Evolutionary conservation across 2,797 vertebrate genomes (phyloP).

Genomic region (Neostethus bicornis): DNA sequence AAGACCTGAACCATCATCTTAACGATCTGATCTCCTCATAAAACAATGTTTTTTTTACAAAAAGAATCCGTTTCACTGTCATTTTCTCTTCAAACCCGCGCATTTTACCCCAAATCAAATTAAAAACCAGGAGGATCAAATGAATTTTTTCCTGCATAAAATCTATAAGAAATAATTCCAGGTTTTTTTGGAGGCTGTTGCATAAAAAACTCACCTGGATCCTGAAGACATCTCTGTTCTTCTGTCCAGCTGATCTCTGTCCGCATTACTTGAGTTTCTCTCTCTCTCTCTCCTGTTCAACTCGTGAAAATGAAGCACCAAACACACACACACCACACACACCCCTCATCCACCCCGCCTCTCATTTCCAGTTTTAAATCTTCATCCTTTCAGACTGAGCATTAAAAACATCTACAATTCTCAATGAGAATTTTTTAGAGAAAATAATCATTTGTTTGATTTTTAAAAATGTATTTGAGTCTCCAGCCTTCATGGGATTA

Average conservation of each 20-base stretch:
- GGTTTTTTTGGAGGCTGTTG: constrained; percentile 18
- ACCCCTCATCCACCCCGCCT: neutral
- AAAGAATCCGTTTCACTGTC: no score
- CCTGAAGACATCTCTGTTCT: constrained; percentile 76
- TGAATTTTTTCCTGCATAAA: no score
- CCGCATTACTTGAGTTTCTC: constrained; percentile 77
- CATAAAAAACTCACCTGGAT: constrained; percentile 81
- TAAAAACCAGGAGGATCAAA: no score
- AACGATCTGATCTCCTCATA: no score
- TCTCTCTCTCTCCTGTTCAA: constrained; percentile 24
- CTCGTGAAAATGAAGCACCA: constrained; percentile 26
- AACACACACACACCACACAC: neutral
- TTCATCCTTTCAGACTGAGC: neutral
- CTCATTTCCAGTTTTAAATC: neutral
- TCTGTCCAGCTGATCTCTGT: constrained; percentile 75
- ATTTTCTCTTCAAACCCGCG: no score
- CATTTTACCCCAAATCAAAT: no score
- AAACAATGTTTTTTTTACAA: no score
- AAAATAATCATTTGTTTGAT: no score
- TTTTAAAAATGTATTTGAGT: no score
- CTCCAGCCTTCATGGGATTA: no score
- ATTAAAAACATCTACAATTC: neutral
- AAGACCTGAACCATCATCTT: constrained; percentile 35
- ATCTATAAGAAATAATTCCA: no score
- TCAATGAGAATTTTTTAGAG: neutral